Evolutionary conservation across 2,888 invertebrate genomes (phyloP), one percentile per base, ranked within the genome.

Genomic region (Oscheius myriophilus): DNA sequence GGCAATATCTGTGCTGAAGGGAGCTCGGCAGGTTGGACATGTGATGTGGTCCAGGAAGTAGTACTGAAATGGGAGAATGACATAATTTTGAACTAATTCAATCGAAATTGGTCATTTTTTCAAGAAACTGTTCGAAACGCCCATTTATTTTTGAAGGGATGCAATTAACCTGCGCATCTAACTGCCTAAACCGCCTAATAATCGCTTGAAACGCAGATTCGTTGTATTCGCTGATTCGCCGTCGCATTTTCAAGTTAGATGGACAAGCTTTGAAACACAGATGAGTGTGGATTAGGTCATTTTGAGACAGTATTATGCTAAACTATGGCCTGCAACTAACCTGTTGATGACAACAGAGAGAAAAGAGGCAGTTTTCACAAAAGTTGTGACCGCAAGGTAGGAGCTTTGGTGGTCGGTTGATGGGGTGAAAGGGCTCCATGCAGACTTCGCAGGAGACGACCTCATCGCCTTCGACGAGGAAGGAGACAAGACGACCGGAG

Each of bases 381-480:
- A 84, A 84, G 65, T 82, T 84, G 73, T 84, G 84, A 9, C 83
- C 84, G 58, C 84, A 84, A 23, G 84, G 83, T 14, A 84, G 73
- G n/a, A 84, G 58, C 52, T 84, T 83, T 14, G 84, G 84, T 1
- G 67, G 71, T 7, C 76, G 70, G 23, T 46, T 51, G 25, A 46
- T n/a, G 21, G 71, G 67, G 25, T 76, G 65, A 59, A 80, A 80
- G 26, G 71, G 64, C 46, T 78, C 78, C 61, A 75, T 69, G 41
- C 80, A 80, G 51, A 70, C 63, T 59, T 78, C 80, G 52, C 82
- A 82, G 21, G 59, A 61, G 45, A 72, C 63, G 52, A 66, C 66
- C 26, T 76, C 77, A 18, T 73, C 75, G n/a, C 69, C 72, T 52
- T 77, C 75, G 52, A 76, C 33, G n/a, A 77, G 64, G 53, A 72